A percentile compares a stretch with the other conserved stretches of the same genome.
These are phyloP conservation scores for Diabrotica virgifera DNA, from an alignment of 1,140 invertebrate genomes.

Conservation along the genomic window DNA sequence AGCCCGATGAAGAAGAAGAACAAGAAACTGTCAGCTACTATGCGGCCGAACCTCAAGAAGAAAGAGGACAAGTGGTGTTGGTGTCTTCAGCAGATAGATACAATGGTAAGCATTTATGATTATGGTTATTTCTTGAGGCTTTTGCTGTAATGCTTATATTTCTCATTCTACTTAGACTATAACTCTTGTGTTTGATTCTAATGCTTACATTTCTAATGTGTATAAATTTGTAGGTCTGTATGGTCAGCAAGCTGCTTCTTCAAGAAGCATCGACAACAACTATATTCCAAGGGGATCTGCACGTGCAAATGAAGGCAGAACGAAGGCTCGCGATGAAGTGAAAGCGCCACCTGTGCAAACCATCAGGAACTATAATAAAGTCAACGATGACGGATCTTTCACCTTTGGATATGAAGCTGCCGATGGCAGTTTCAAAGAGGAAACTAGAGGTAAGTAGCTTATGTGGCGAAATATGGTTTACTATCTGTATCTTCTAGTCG, in stretches of 20 bases:
- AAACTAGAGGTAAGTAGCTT: conserved; percentile 59
- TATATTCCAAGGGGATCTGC: conserved; percentile 34
- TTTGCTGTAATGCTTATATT: no score
- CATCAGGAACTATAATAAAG: conserved; percentile 76
- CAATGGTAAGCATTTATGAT: conserved; percentile 43
- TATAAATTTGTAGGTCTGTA: conserved; percentile 29
- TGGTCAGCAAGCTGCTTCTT: conserved; percentile 43
- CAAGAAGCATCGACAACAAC: conserved; percentile 37
- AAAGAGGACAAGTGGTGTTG: conserved; percentile 38
- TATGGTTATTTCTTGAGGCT: no score
- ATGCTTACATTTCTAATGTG: no score
- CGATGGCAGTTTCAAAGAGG: conserved; percentile 87
- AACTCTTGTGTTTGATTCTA: no score
- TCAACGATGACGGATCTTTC: conserved; percentile 81
- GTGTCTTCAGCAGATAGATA: conserved; percentile 47
- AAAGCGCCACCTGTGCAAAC: conserved; percentile 73
- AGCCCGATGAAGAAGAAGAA: conserved; percentile 40
- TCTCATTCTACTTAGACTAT: no score
- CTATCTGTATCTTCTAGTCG: no score
- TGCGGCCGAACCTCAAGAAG: conserved; percentile 46
- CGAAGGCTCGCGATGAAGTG: conserved; percentile 59
- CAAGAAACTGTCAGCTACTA: conserved; percentile 46
- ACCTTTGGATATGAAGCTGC: conserved; percentile 86
- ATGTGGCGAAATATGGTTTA: no score
- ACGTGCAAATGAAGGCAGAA: conserved; percentile 41